Base-by-base conservation (phyloP, 2,888 invertebrate species). In the Eristalis arbustorum region DNA sequence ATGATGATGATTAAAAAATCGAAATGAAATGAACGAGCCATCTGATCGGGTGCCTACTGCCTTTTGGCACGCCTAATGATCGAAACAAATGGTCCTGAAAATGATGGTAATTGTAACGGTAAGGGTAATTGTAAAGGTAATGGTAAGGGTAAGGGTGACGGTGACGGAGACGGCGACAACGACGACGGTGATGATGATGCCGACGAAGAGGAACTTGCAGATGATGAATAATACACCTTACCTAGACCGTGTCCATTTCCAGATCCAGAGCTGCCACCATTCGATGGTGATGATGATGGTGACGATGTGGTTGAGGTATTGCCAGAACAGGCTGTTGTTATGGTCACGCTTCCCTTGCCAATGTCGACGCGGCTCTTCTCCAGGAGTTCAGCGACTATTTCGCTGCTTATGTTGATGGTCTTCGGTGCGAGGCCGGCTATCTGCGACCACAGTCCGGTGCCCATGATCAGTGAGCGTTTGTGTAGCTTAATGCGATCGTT, bases 381-480 rank as follows among this genome's bases (percentile, higher is more conserved):
- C 18, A 85, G 34, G 0, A 87, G 67, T 8, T 87, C 77, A 5
- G 85, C 77, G 3, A 87, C 71, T 22, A 87, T 62, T n/a, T 82
- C 85, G 66, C 66, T 81, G 62, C 74, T 87, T 14, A 82, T 18
- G 13, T 67, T 87, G 8, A 74, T 74, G 1, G 74, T 82, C 42
- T 64, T 73, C 14, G 80, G 49, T 28, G 61, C 59, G 1, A 34
- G 14, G 10, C 40, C 4, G 11, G 77, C 62, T 13, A 56, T 2
- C 11, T 40, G 61, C 22, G 37, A 28, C 25, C 25, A 59, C 22
- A 62, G 25, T 14, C 76, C 80, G 49, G 11, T 81, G 1, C 82
- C 85, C 85, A 87, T 87, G 2, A 87, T 87, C 0, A 87, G 37
- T 14, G 85, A 87, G 56, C 85, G 71, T 67, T 87, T 87, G 57